phyloP scores from a whole-genome alignment of 2,888 invertebrate genomes.

The Drosophila kanekoi region DNA sequence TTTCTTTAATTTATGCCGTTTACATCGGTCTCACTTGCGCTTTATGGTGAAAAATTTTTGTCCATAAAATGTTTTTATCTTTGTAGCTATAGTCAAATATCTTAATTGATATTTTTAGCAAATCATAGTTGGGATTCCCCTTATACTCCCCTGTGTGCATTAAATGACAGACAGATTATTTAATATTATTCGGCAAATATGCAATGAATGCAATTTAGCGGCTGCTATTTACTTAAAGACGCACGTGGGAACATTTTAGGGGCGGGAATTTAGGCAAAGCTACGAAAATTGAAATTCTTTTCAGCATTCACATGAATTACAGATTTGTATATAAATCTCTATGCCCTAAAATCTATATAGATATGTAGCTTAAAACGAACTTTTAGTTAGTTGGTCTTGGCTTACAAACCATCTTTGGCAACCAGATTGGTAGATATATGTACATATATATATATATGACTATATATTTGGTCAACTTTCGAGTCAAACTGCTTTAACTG shows the following conservation, averaged over 20 bases:
- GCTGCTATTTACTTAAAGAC: not conserved
- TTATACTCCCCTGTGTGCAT: conserved; percentile 17
- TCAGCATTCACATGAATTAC: too few relatives aligned
- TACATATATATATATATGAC: too few relatives aligned
- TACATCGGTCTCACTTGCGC: conserved; percentile 64
- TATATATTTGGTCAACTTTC: too few relatives aligned
- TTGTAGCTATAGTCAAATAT: conserved; percentile 4
- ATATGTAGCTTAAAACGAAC: too few relatives aligned
- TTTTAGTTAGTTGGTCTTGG: too few relatives aligned
- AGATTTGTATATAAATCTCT: too few relatives aligned
- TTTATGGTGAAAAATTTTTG: not conserved
- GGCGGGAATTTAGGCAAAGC: not conserved
- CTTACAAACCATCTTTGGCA: too few relatives aligned
- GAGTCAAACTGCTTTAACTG: too few relatives aligned
- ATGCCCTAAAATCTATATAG: too few relatives aligned
- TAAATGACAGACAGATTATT: conserved; percentile 24
- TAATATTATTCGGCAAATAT: conserved; percentile 1
- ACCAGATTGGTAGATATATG: too few relatives aligned
- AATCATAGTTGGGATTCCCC: conserved; percentile 25
- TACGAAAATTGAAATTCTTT: not conserved
- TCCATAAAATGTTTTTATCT: conserved; percentile 11
- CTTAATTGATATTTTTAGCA: conserved; percentile 37
- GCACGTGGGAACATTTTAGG: conserved; percentile 7
- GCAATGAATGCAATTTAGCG: not conserved
- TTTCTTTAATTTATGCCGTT: conserved; percentile 67